Conservation (phyloP, 64 coral and sea anemone species). For the Exaiptasia diaphana region DNA sequence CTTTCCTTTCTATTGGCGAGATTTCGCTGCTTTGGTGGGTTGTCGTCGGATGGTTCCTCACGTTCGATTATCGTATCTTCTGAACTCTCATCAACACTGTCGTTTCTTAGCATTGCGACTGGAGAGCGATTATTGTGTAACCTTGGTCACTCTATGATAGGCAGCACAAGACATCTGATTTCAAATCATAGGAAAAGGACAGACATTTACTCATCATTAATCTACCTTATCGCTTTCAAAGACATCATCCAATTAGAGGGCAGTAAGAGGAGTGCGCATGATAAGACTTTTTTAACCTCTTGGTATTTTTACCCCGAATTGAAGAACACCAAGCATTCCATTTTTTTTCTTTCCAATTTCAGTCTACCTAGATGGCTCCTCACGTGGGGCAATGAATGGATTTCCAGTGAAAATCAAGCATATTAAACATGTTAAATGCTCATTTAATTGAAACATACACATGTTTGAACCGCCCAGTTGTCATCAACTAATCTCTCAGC, state of each 20-base stretch:
- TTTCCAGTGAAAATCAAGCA: no score
- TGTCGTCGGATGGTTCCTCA: not conserved
- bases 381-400: no score
- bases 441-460: no score
- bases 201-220: constrained; percentile 32
- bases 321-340: no score
- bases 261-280: not conserved
- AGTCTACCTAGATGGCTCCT: no score
- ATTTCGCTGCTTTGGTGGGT: constrained; percentile 5
- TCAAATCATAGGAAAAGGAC: constrained; percentile 5
- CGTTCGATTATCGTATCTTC: not conserved
- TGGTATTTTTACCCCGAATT: no score
- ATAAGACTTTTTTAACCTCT: constrained; percentile 23
- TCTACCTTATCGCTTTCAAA: constrained; percentile 33
- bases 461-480: no score
- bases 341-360: no score
- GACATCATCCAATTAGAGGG: constrained; percentile 35
- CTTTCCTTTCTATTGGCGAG: constrained; percentile 81
- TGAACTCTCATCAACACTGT: not conserved
- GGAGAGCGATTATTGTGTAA: constrained; percentile 12
- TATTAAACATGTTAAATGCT: no score
- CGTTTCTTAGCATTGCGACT: constrained; percentile 4
- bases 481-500: no score
- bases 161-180: constrained; percentile 15
- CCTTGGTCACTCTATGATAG: not conserved